Evolutionary conservation across 2,888 invertebrate genomes (phyloP), one percentile per base, ranked within the genome.

Genomic region (Aleiodes alternator): DNA sequence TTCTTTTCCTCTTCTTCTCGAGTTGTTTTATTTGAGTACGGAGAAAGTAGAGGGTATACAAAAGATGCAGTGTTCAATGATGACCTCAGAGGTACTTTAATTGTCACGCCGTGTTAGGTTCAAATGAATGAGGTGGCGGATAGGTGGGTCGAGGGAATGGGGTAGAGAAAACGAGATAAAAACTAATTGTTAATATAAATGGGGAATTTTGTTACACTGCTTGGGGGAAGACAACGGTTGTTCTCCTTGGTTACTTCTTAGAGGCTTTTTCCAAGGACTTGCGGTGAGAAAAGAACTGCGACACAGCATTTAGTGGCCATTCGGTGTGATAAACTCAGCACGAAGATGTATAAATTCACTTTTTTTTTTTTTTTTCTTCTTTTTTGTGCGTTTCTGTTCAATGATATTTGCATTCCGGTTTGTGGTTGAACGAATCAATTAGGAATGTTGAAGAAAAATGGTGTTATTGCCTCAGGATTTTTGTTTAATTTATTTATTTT

Each of bases 391-490:
- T 23, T 23, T 23, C 2, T 59, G 12, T 29, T 59, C 29, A 50
- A 51, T 56, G 29, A 31, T 69, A 50, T 38, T 53, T 69, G 59
- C 16, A 71, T 59, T 71, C 70, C 70, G 57, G 70, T 71, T 71
- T 59, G 38, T 16, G 57, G n/a, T 14, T 14, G 43, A 64, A 71
- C 70, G 70, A 71, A 71, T 71, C 70, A 71, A 71, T 71, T 71
- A 71, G 59, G 43, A 71, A 57, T 50, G 14, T 11, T 59, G 57
- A 11, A 64, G 64, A 64, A 64, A 48, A 57, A 59, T 71, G 50
- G 31, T 57, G 70, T 59, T 57, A 59, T 48, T 59, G 59, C 53
- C 50, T 14, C 14, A 34, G 34, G n/a, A 34, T 50, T 31, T 51
- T 23, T 23, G 23, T 23, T 23, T 23, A 23, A 23, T 2, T 23